phyloP scores from a whole-genome alignment of 2,113 vertebrate genomes.

The Lepus europaeus region DNA sequence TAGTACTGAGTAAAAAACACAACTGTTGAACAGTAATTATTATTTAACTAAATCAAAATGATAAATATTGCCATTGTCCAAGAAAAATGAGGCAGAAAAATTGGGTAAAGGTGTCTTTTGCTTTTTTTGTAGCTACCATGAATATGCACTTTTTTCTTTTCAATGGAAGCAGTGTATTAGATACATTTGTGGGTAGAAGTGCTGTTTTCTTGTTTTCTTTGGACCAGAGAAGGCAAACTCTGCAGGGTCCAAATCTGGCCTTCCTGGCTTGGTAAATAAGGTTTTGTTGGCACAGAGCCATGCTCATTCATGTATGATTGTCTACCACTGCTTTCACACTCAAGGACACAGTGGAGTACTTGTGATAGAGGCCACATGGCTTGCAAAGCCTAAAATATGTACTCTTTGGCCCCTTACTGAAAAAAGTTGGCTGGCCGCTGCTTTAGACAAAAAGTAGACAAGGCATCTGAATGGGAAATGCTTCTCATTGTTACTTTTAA shows the following conservation, averaged over 20 bases:
- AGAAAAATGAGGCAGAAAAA: neutral
- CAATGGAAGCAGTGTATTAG: neutral
- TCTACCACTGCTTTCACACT: neutral
- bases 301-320: neutral
- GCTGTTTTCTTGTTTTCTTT: neutral
- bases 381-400: neutral
- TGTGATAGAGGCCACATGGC: neutral
- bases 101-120: neutral
- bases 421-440: neutral
- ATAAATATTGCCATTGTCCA: neutral
- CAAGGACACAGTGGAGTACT: neutral
- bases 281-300: neutral
- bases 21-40: neutral
- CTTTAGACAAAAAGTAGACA: neutral
- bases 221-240: neutral
- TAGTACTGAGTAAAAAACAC: neutral
- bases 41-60: conserved; percentile 23
- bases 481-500: neutral
- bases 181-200: neutral
- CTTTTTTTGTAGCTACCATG: neutral
- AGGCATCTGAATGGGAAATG: neutral
- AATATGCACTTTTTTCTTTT: neutral
- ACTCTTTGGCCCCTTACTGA: neutral
- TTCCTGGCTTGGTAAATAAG: neutral
- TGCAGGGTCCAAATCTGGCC: neutral